These are phyloP conservation scores for Dastarcus helophoroides DNA, from an alignment of 2,888 invertebrate species.

Conservation along the genomic window DNA sequence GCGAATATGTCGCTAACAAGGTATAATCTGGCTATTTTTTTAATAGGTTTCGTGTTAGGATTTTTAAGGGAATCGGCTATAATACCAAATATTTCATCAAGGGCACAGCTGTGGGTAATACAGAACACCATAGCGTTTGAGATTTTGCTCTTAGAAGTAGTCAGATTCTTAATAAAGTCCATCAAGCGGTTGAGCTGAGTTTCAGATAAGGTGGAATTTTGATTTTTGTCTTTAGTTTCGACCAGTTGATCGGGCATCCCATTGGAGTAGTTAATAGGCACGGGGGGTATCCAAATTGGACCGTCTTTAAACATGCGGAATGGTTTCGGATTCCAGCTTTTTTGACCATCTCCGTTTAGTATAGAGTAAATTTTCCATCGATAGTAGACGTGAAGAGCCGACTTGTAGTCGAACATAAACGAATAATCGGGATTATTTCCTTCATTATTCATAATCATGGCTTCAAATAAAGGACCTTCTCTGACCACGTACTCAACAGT, in stretches of 20 bases:
- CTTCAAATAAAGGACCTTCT: constrained; percentile 98
- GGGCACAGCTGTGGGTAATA: constrained; percentile 88
- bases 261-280: constrained; percentile 79
- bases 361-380: constrained; percentile 96
- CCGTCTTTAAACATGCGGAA: constrained; percentile 95
- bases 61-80: constrained; percentile 76
- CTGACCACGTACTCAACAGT: constrained; percentile 98
- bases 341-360: constrained; percentile 84
- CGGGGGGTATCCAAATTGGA: constrained; percentile 91
- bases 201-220: constrained; percentile 57
- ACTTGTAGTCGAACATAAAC: constrained; percentile 79
- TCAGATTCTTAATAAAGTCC: constrained; percentile 71
- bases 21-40: constrained; percentile 85
- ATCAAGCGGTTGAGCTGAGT: constrained; percentile 81
- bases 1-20: constrained; percentile 91
- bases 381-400: constrained; percentile 91
- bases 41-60: constrained; percentile 52
- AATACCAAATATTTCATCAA: constrained; percentile 84
- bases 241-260: constrained; percentile 92
- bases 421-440: constrained; percentile 88
- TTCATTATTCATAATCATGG: constrained; percentile 96
- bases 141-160: constrained; percentile 62
- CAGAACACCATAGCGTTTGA: constrained; percentile 96
- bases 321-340: constrained; percentile 75
- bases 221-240: constrained; percentile 48